Evolutionary conservation across 2,797 vertebrate genomes (phyloP).

Genomic region (Brachymystax lenok): DNA sequence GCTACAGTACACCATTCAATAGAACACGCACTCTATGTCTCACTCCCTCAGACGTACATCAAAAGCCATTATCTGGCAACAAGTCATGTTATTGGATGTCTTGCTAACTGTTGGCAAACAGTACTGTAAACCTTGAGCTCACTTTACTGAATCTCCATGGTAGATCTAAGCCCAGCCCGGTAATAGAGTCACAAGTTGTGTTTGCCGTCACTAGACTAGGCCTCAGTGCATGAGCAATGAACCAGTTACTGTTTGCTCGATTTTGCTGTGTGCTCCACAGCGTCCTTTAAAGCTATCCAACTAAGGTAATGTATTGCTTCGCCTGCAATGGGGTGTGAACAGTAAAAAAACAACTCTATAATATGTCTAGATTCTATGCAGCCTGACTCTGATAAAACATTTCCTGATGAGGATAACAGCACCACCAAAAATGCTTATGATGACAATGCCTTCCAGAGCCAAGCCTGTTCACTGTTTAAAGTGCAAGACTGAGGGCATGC

Average conservation of each 20-base stretch:
- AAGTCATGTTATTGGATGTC: too few species aligned
- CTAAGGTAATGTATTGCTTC: neutral
- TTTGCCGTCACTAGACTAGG: neutral
- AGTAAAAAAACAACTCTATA: neutral
- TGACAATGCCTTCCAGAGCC: neutral
- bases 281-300: neutral
- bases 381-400: neutral
- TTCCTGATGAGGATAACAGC: neutral
- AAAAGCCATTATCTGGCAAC: too few species aligned
- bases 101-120: neutral
- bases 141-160: neutral
- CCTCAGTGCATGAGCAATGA: neutral
- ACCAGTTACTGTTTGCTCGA: neutral
- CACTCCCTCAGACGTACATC: too few species aligned
- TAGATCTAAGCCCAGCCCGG: neutral
- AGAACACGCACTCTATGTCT: too few species aligned
- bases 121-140: neutral
- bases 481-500: neutral
- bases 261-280: neutral
- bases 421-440: neutral
- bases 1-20: too few species aligned
- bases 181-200: neutral
- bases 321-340: neutral
- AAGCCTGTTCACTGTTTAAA: neutral
- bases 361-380: neutral